These are phyloP conservation scores for Gymnothorax reevesii DNA, from an alignment of 2,797 vertebrate genomes.

Conservation along the genomic window DNA sequence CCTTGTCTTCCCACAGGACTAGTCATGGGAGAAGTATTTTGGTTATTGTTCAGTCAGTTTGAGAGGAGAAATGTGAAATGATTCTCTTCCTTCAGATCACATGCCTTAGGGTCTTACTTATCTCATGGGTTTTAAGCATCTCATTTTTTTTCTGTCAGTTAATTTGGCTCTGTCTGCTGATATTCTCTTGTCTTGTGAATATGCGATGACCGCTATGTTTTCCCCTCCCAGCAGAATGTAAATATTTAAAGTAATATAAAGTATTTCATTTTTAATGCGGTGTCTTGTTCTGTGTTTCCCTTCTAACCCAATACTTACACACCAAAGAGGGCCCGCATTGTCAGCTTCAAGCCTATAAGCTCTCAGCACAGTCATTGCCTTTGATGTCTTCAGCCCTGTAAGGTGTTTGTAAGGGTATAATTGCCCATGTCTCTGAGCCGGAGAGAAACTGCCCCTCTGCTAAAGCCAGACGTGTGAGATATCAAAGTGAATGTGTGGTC, in stretches of 20 bases:
- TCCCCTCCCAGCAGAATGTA: conserved; percentile 43
- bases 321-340: background rate
- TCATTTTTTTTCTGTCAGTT: background rate
- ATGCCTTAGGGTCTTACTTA: background rate
- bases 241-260: conserved; percentile 63
- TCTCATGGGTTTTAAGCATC: background rate
- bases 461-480: background rate
- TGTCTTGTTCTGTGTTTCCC: conserved; percentile 14
- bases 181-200: conserved; percentile 36
- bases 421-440: background rate
- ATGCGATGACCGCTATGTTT: conserved; percentile 24
- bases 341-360: background rate
- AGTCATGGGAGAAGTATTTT: background rate
- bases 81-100: background rate
- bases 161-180: background rate
- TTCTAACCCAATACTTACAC: background rate
- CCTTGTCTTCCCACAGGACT: background rate
- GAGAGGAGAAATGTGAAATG: conserved; percentile 19
- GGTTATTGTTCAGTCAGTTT: background rate
- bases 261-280: conserved; percentile 38
- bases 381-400: background rate
- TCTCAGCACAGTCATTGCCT: background rate
- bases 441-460: background rate
- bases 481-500: background rate
- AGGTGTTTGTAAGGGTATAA: background rate